phyloP scores from a whole-genome alignment of 2,888 invertebrate species.

The Caenorhabditis drosophilae region DNA sequence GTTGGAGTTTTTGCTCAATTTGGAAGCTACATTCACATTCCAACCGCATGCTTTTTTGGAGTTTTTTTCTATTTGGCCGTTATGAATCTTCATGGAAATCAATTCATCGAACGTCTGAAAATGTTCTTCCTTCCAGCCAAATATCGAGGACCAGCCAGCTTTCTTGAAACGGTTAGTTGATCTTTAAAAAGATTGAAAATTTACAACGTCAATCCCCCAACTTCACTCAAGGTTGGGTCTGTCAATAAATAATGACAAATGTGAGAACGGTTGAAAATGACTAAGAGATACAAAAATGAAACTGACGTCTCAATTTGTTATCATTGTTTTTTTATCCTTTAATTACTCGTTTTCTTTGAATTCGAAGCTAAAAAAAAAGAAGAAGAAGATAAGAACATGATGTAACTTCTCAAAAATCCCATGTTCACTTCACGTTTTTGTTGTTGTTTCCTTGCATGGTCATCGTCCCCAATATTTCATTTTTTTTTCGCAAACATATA shows the following conservation, averaged over 20 bases:
- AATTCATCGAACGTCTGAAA: slow-evolving; percentile 87
- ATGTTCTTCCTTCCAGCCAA: slow-evolving; percentile 92
- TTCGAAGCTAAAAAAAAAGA: background rate
- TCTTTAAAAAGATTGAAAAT: background rate
- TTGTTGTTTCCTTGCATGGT: too few species aligned
- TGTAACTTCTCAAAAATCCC: too few species aligned
- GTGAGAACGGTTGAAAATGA: background rate
- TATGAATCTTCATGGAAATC: slow-evolving; percentile 89
- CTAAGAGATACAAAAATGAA: background rate
- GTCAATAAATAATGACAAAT: background rate
- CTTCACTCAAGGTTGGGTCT: background rate
- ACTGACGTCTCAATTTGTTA: background rate
- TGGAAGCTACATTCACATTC: slow-evolving; percentile 41
- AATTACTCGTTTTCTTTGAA: background rate
- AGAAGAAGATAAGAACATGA: background rate
- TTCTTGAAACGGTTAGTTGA: slow-evolving; percentile 12
- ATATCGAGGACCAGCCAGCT: slow-evolving; percentile 73
- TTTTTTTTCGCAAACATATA: too few species aligned
- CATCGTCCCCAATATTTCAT: too few species aligned
- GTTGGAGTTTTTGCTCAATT: slow-evolving; percentile 87
- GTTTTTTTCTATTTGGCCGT: slow-evolving; percentile 86
- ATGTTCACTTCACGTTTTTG: too few species aligned
- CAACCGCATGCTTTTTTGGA: slow-evolving; percentile 86
- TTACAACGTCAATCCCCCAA: background rate
- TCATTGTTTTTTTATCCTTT: background rate